Base-by-base conservation (phyloP, 2,888 invertebrate genomes). In the Diaperis boleti region DNA sequence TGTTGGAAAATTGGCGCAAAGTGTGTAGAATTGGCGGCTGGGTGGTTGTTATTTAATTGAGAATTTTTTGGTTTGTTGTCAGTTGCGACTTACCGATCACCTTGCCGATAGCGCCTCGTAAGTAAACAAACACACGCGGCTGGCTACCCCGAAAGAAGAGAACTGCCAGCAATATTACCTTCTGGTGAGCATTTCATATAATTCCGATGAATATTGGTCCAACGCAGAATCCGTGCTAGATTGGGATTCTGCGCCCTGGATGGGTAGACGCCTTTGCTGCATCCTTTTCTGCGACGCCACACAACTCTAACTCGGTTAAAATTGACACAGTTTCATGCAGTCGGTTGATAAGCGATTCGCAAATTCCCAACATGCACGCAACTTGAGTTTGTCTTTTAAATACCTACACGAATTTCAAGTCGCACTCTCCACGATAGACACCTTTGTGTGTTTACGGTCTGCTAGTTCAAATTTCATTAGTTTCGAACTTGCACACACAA, bases 171-270 rank as follows among this genome's bases (percentile, higher is more conserved):
- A 62, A 64, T 62, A 66, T 67, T 63, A 63, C 65, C 63, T 68
- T 67, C 64, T 67, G 56, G 60, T 65, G 63, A 59, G 64, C 66
- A 64, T 64, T 65, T 67, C 66, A 47, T 66, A 62, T 62, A 65
- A 65, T 68, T 68, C 68, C 69, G 65, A 64, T 67, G 65, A 65
- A 70, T 69, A 71, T 71, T 69, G 73, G 71, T 72, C 71, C 73
- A 73, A 73, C 72, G 73, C 73, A 73, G 73, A 72, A 73, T 72
- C 72, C 69, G 70, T 67, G 64, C 49, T 67, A 72, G 70, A 72
- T 69, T 57, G 62, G 64, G 73, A 72, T 68, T 71, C 72, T 73
- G 73, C 73, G 73, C 73, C 57, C 62, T 70, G 65, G 62, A 60
- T 68, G 62, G 65, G 68, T 62, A 49, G 65, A 66, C 71, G 68